These are phyloP conservation scores for Notechis scutatus DNA, from an alignment of 2,113 vertebrate species.

Conservation along the genomic window DNA sequence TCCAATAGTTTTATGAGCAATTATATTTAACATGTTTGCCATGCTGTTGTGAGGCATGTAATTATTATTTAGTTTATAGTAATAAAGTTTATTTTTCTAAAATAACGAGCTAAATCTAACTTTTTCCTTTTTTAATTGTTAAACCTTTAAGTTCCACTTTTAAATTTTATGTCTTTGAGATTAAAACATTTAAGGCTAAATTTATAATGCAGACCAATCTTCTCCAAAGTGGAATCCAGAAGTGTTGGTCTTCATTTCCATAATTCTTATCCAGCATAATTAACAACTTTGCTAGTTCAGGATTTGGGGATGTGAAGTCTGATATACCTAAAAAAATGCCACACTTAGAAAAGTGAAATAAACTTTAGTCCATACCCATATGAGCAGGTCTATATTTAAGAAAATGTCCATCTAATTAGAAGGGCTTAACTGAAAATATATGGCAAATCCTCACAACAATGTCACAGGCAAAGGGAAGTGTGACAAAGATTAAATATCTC, in stretches of 20 bases:
- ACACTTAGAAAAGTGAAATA: not conserved
- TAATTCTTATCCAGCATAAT: not conserved
- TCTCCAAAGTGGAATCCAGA: not conserved
- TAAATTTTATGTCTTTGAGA: not conserved
- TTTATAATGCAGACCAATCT: not conserved
- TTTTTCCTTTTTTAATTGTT: not conserved
- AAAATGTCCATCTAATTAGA: not conserved
- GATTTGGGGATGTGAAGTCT: not conserved
- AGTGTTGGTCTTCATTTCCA: not conserved
- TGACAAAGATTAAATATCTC: not conserved
- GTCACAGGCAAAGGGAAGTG: not conserved
- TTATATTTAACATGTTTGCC: not conserved
- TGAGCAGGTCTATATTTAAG: not conserved
- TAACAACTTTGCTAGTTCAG: not conserved
- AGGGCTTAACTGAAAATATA: constrained; percentile 6
- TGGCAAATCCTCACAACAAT: not conserved
- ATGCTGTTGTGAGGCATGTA: not conserved
- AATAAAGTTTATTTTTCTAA: not conserved
- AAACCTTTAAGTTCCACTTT: not conserved
- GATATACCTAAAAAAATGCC: not conserved
- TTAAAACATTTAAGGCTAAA: not conserved
- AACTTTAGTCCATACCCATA: not conserved
- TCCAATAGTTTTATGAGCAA: not conserved
- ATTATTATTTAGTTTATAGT: not conserved
- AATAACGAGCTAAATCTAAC: not conserved